phyloP scores from a whole-genome alignment of 2,797 vertebrate species.

The Carcharodon carcharias region DNA sequence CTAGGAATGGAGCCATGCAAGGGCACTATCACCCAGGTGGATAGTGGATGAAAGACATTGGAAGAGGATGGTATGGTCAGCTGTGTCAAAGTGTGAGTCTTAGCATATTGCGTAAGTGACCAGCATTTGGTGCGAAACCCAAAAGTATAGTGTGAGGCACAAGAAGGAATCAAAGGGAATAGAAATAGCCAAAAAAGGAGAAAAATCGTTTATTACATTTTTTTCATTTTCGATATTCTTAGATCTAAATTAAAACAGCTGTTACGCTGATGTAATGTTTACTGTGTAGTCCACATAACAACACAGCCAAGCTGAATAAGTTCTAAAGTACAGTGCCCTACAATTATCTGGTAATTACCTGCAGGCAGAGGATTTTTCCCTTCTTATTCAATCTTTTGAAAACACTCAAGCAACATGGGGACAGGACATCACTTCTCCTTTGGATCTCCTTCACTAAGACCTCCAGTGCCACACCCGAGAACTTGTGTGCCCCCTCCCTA shows the following conservation, averaged over 20 bases:
- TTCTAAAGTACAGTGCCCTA: background rate
- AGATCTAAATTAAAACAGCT: constrained; percentile 15
- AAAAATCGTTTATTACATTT: background rate
- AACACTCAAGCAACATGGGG: background rate
- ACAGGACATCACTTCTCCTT: background rate
- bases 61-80: background rate
- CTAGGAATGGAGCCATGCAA: background rate
- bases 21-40: background rate
- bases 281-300: background rate
- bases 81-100: background rate
- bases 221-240: background rate
- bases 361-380: background rate
- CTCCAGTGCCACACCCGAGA: background rate
- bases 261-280: background rate
- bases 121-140: background rate
- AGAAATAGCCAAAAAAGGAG: background rate
- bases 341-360: background rate
- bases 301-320: background rate
- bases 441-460: background rate
- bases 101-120: background rate
- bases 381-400: background rate
- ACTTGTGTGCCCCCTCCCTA: background rate
- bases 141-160: background rate
- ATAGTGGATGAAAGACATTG: background rate
- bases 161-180: background rate